phyloP scores from a whole-genome alignment of 37 sponge, comb jelly and placozoan species.

The Ephydatia muelleri region DNA sequence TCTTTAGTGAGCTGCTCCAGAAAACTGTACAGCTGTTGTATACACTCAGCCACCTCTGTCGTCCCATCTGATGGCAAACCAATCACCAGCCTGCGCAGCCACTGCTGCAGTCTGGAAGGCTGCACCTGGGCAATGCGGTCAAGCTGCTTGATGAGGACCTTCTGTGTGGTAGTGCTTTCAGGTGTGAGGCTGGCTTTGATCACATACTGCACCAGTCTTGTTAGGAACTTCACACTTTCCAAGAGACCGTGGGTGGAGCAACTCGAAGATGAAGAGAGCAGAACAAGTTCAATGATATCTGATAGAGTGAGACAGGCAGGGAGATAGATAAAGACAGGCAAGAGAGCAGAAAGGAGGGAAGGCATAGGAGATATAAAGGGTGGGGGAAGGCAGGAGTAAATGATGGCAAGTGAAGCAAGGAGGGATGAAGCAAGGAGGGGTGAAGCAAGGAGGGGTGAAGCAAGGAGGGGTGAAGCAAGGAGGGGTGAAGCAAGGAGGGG shows the following conservation, averaged over 20 bases:
- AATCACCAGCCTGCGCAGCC: constrained; percentile 58
- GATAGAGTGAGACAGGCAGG: background rate
- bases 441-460: background rate
- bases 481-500: background rate
- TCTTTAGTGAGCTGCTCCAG: constrained; percentile 41
- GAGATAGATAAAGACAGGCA: background rate
- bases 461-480: background rate
- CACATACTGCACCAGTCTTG: background rate
- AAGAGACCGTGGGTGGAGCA: background rate
- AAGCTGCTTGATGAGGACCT: background rate
- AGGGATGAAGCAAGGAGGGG: constrained; percentile 1
- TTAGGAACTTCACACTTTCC: constrained; percentile 11
- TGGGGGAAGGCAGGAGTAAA: constrained; percentile 9
- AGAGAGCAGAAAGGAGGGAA: background rate
- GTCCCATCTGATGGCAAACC: constrained; percentile 23
- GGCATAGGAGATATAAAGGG: background rate
- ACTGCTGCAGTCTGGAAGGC: constrained; percentile 2
- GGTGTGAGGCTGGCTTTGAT: background rate
- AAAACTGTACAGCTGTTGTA: constrained; percentile 19
- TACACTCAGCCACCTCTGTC: background rate
- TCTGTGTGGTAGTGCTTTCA: background rate
- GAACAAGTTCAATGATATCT: constrained; percentile 2
- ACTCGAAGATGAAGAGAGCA: background rate
- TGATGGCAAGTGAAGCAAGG: background rate
- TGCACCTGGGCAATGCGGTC: background rate